Conservation (phyloP, 2,113 vertebrate genomes). For the Grantiella picta region DNA sequence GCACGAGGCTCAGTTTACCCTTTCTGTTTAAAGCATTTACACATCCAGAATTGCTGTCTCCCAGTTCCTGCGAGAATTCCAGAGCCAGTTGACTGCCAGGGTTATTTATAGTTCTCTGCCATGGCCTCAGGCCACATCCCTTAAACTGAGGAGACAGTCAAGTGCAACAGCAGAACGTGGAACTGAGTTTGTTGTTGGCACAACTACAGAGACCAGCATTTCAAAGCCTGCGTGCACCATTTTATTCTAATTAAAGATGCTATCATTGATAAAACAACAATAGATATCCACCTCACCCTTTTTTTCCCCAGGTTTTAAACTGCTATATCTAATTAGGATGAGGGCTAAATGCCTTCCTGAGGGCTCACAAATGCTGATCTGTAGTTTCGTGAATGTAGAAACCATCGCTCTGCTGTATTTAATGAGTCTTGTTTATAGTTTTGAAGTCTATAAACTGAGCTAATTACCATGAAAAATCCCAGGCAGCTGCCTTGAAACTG, state of each 20-base stretch:
- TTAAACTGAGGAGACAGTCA: conserved; percentile 9
- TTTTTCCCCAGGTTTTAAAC: neutral
- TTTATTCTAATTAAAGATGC: conserved; percentile 13
- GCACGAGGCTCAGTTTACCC: neutral
- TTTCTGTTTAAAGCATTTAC: neutral
- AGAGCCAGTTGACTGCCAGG: neutral
- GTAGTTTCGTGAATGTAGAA: conserved; percentile 23
- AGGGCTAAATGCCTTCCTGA: neutral
- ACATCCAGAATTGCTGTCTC: neutral
- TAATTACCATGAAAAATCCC: conserved; percentile 26
- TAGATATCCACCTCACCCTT: neutral
- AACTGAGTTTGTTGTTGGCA: neutral
- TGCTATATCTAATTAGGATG: conserved; percentile 31
- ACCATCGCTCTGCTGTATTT: conserved; percentile 56
- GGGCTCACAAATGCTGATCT: conserved; percentile 48
- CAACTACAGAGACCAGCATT: conserved; percentile 31
- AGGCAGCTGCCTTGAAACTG: conserved; percentile 12
- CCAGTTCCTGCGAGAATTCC: neutral
- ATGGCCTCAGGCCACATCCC: neutral
- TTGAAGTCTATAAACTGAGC: conserved; percentile 43
- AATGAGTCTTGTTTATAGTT: conserved; percentile 52
- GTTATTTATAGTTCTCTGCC: neutral
- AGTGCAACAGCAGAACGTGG: neutral
- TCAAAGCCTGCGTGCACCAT: conserved; percentile 36
- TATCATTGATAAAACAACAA: conserved; percentile 22